These are phyloP conservation scores for Pollicipes pollicipes DNA, from an alignment of 1,140 invertebrate species.

Conservation along the genomic window DNA sequence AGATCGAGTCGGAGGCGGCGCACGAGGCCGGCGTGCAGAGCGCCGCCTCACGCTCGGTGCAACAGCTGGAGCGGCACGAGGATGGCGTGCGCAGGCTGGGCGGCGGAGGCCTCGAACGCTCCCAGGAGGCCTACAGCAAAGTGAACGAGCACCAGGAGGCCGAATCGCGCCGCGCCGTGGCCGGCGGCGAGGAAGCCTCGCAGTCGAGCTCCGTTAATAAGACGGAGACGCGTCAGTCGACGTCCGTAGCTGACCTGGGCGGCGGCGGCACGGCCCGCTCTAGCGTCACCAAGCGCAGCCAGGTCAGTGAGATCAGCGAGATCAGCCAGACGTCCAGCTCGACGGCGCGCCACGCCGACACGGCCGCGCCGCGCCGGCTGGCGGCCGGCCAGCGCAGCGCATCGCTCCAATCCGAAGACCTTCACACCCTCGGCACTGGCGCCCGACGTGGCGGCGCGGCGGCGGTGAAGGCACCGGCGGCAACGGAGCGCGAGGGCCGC, in stretches of 20 bases:
- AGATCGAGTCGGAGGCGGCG: background rate
- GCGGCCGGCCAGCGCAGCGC: background rate
- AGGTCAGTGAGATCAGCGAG: background rate
- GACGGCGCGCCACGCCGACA: too few relatives aligned
- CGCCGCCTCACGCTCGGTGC: background rate
- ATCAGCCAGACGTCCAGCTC: background rate
- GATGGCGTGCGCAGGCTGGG: background rate
- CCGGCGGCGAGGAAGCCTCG: background rate
- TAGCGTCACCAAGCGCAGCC: background rate
- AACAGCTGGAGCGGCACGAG: background rate
- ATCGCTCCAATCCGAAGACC: background rate
- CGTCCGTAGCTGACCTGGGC: background rate
- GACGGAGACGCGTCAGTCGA: background rate
- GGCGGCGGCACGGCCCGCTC: too few relatives aligned
- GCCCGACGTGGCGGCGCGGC: too few relatives aligned
- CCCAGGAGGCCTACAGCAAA: background rate
- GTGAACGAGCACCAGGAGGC: background rate
- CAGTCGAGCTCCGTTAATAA: background rate
- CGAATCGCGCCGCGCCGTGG: background rate
- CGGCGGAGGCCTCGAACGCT: background rate
- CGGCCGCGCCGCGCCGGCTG: background rate
- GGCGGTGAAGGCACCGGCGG: too few relatives aligned
- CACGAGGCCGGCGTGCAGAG: constrained; percentile 1
- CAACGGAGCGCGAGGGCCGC: too few relatives aligned
- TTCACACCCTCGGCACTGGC: background rate